Conservation (phyloP, 2,113 vertebrate species). For the Hippocampus mohnikei region DNA sequence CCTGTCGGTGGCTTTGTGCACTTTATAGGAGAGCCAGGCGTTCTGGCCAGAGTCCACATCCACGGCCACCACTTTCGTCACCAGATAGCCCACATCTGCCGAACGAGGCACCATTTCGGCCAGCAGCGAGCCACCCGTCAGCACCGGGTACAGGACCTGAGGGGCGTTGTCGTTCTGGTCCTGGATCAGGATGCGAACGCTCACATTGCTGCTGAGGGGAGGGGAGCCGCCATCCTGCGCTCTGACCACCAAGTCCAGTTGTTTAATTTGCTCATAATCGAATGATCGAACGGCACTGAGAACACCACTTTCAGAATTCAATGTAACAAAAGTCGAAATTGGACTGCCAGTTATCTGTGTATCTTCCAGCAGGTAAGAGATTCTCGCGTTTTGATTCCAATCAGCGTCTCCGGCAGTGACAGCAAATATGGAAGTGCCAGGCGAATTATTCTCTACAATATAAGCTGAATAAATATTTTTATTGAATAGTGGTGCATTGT, state of each 20-base stretch:
- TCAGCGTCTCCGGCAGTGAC: too few relatives aligned
- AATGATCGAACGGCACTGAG: too few relatives aligned
- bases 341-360: too few relatives aligned
- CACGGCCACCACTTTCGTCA: constrained; percentile 14
- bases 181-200: constrained; percentile 43
- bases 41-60: constrained; percentile 16
- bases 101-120: constrained; percentile 14
- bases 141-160: constrained; percentile 56
- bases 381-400: too few relatives aligned
- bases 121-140: constrained; percentile 19
- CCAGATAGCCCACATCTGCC: constrained; percentile 7
- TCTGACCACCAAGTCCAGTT: constrained; percentile 54
- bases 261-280: too few relatives aligned
- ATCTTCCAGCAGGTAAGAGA: too few relatives aligned
- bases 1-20: constrained; percentile 12
- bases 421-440: too few relatives aligned
- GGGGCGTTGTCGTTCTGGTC: constrained; percentile 58
- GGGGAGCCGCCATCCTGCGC: constrained; percentile 52
- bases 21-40: constrained; percentile 16
- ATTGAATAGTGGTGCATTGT: constrained; percentile 66
- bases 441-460: too few relatives aligned
- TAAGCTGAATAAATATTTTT: constrained; percentile 57
- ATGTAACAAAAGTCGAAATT: too few relatives aligned
- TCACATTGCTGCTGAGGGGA: constrained; percentile 31
- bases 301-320: too few relatives aligned